Evolutionary conservation across 2,888 invertebrate genomes (phyloP), one percentile per base, ranked within the genome.

Genomic region (Drosophila merina): DNA sequence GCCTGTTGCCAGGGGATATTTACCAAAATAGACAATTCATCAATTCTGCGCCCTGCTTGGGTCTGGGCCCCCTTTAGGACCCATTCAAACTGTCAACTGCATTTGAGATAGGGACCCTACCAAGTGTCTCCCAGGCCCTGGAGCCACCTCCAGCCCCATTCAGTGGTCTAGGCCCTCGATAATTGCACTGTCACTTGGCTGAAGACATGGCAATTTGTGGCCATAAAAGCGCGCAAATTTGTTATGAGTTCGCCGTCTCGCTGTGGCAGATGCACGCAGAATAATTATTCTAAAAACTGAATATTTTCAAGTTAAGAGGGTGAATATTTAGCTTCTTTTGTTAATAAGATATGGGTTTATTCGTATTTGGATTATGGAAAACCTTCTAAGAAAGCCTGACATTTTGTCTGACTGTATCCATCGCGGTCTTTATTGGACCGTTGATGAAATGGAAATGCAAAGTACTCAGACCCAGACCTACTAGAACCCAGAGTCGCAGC

Each of bases 161-260:
- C 44, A 44, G 25, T 10, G 55, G 45, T 66, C 74, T 63, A 51
- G 79, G 81, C 67, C 73, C 71, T 80, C 88, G 84, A 84, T 84
- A 84, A 84, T 84, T 84, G 84, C 84, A 80, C 84, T 88, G 84
- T 84, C 84, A 84, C 88, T 84, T 84, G 80, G 72, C 76, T 77
- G 80, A 83, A 88, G 86, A 84, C 88, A 88, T 88, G 84, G 84
- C 86, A 84, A 84, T 84, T 84, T 84, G 83, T 87, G 83, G 77
- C 83, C 88, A 84, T 86, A 86, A 84, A 86, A 86, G 88, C 86
- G 86, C 86, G 79, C 82, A 86, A 82, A 82, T 84, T 86, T 84
- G 87, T 82, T 82, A 82, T 82, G 79, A 81, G 80, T 71, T 80
- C 57, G 31, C 45, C 36, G 40, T 47, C 38, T 38, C 45, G 14